Evolutionary conservation across 92 coral and sea anemone genomes (phyloP).

Genomic region (Zoanthus sansibaricus): DNA sequence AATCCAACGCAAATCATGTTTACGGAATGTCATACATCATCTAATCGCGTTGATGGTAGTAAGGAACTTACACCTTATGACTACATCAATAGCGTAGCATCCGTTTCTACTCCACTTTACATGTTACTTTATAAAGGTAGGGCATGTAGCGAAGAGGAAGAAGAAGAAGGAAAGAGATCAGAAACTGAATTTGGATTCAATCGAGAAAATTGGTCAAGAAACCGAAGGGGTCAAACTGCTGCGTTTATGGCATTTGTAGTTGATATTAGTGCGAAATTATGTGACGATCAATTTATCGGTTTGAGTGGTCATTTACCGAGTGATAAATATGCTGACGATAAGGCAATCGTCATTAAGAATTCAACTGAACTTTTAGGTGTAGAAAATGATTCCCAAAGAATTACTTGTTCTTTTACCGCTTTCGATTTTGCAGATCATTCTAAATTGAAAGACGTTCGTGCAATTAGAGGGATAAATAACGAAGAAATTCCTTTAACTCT

Average conservation of each 20-base stretch:
- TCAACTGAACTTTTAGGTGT: not conserved
- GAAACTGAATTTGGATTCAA: not conserved
- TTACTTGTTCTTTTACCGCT: not conserved
- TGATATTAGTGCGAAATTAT: not conserved
- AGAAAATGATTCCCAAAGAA: not conserved
- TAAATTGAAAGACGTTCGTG: not conserved
- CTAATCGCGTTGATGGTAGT: not conserved
- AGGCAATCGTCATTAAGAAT: not conserved
- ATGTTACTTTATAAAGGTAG: not conserved
- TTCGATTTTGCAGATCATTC: not conserved
- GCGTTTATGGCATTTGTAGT: not conserved
- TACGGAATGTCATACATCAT: not conserved
- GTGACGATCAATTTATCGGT: not conserved
- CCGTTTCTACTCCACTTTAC: not conserved
- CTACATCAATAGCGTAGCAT: not conserved
- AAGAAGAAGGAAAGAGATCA: not conserved
- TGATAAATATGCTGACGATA: not conserved
- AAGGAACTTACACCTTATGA: not conserved
- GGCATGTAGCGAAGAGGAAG: not conserved
- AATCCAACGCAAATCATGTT: not conserved
- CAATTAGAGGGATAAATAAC: not conserved
- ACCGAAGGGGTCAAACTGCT: not conserved
- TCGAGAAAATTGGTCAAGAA: not conserved
- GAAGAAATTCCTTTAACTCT: not conserved
- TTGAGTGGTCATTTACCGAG: not conserved